phyloP scores from a whole-genome alignment of 2,797 vertebrate genomes.

The Cacajao melanocephalus region DNA sequence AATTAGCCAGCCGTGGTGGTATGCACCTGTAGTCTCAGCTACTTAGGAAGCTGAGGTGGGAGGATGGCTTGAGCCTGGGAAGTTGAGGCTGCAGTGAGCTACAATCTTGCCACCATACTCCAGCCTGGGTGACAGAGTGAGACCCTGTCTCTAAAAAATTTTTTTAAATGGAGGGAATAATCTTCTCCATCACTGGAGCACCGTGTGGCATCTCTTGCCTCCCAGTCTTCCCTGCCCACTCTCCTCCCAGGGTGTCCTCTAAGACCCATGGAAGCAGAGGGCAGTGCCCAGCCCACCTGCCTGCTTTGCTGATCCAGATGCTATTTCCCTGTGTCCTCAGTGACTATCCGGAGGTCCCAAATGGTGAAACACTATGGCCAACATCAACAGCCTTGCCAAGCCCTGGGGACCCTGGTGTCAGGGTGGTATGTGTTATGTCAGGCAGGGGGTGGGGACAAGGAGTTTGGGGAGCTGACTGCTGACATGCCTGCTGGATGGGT shows the following conservation, averaged over 20 bases:
- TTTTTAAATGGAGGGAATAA: too few species aligned
- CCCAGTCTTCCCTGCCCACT: neutral
- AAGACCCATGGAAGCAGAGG: neutral
- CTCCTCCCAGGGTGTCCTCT: neutral
- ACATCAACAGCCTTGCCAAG: neutral
- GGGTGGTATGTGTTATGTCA: neutral
- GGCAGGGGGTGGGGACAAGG: neutral
- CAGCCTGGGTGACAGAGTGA: neutral
- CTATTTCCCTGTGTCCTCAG: neutral
- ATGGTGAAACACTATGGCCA: neutral
- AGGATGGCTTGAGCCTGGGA: neutral
- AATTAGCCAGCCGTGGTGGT: neutral
- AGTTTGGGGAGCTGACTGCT: neutral
- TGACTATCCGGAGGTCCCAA: neutral
- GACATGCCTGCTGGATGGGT: neutral
- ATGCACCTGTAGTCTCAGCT: neutral
- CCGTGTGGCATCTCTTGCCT: accelerated
- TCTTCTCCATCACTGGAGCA: neutral
- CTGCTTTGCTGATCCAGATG: neutral
- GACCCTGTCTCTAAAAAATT: neutral
- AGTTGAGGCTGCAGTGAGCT: neutral
- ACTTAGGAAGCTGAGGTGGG: neutral
- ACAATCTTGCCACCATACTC: neutral
- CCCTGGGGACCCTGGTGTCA: neutral
- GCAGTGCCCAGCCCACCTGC: neutral